Evolutionary conservation across 1,140 invertebrate species (phyloP).

Genomic region (Platyura marginata): DNA sequence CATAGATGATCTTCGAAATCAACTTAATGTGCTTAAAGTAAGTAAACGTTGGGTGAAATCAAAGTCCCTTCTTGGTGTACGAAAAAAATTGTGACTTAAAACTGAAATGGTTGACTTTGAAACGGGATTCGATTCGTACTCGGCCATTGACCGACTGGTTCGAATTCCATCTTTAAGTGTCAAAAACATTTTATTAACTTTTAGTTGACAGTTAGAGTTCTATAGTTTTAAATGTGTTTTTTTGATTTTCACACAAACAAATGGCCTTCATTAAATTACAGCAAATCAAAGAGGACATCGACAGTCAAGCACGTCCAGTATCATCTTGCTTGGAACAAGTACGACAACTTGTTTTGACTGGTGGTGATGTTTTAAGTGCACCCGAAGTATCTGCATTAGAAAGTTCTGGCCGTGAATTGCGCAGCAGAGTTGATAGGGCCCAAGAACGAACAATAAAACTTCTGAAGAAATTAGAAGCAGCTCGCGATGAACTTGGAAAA

Average conservation of each 20-base stretch:
- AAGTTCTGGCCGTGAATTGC: conserved; percentile 62
- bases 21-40: conserved; percentile 77
- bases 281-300: conserved; percentile 81
- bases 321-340: conserved; percentile 80
- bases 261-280: conserved; percentile 23
- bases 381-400: conserved; percentile 74
- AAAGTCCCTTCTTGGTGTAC: no score
- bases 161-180: no score
- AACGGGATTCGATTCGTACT: no score
- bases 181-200: not conserved
- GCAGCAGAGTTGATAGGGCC: conserved; percentile 66
- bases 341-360: conserved; percentile 73
- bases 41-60: not conserved
- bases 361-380: conserved; percentile 71
- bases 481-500: conserved; percentile 75
- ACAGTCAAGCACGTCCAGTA: conserved; percentile 68
- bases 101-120: no score
- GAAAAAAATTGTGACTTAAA: no score
- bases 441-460: conserved; percentile 60
- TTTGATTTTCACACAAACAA: conserved; percentile 2
- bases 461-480: conserved; percentile 52
- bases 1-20: conserved; percentile 69
- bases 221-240: no score
- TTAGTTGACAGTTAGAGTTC: not conserved
- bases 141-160: no score